Evolutionary conservation across 2,888 invertebrate species (phyloP).

Genomic region (Trachelus stipa): DNA sequence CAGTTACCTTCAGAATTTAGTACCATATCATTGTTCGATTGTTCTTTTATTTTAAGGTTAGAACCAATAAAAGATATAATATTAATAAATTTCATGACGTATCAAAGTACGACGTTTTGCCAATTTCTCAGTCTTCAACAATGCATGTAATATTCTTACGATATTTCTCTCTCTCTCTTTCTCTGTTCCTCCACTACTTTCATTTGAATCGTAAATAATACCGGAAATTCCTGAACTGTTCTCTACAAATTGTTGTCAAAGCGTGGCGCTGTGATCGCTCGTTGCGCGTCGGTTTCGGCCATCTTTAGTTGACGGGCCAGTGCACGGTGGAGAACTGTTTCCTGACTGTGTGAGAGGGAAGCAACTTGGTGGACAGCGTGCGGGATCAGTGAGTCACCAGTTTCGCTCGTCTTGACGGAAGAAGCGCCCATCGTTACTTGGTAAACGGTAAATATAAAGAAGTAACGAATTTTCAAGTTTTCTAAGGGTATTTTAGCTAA

Average conservation of each 20-base stretch:
- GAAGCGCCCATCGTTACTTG: neutral
- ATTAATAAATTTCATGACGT: neutral
- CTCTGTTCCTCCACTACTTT: neutral
- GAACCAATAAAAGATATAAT: neutral
- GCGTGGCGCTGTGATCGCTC: neutral
- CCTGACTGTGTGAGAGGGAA: neutral
- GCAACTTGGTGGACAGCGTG: conserved; percentile 31
- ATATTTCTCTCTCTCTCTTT: neutral
- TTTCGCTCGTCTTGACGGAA: neutral
- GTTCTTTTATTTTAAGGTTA: neutral
- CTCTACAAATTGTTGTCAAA: neutral
- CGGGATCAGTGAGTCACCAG: conserved; percentile 30
- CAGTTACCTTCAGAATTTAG: neutral
- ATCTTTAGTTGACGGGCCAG: conserved; percentile 47
- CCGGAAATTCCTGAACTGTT: neutral
- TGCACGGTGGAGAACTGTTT: neutral
- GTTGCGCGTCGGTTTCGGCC: conserved; percentile 51
- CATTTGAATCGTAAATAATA: neutral
- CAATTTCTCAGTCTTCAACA: neutral
- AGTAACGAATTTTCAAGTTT: neutral
- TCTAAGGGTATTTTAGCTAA: neutral
- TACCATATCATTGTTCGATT: neutral
- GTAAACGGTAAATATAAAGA: neutral
- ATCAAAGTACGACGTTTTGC: neutral
- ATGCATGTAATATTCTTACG: neutral